phyloP scores from a whole-genome alignment of 35 echinoderm and acorn worm species.

The Apostichopus parvimensis region DNA sequence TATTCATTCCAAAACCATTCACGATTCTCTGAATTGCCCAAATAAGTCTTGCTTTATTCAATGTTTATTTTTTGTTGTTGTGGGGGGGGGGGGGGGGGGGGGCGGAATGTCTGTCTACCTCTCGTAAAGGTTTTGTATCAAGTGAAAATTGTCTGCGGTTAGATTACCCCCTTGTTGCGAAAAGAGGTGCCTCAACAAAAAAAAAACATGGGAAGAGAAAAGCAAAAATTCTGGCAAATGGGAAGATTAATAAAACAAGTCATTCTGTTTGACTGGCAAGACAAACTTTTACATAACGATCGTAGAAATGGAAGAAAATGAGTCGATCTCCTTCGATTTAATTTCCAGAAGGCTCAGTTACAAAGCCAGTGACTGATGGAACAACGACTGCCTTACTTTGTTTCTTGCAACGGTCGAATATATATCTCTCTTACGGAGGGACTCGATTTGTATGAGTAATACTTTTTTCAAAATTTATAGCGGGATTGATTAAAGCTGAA shows the following conservation, averaged over 20 bases:
- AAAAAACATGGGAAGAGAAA: background rate
- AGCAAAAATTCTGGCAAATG: background rate
- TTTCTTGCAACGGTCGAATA: background rate
- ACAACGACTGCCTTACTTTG: background rate
- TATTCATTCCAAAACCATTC: no score
- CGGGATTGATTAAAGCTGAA: slow-evolving; percentile 3
- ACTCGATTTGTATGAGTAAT: background rate
- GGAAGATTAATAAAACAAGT: background rate
- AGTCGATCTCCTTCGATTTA: slow-evolving; percentile 2
- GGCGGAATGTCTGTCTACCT: background rate
- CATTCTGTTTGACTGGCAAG: background rate
- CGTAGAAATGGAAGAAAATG: slow-evolving; percentile 9
- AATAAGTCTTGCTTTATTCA: no score
- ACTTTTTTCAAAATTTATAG: background rate
- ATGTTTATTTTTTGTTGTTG: no score
- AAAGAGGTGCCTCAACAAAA: background rate
- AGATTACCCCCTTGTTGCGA: background rate
- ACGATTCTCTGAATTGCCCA: no score
- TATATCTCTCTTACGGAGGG: background rate
- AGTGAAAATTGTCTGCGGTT: no score
- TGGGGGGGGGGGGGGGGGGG: no score
- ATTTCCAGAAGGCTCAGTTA: slow-evolving; percentile 11
- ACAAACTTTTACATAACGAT: slow-evolving; percentile 10
- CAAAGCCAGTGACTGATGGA: background rate
- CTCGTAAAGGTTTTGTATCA: background rate